Conservation (phyloP, 1,140 invertebrate species). For the Pantala flavescens region DNA sequence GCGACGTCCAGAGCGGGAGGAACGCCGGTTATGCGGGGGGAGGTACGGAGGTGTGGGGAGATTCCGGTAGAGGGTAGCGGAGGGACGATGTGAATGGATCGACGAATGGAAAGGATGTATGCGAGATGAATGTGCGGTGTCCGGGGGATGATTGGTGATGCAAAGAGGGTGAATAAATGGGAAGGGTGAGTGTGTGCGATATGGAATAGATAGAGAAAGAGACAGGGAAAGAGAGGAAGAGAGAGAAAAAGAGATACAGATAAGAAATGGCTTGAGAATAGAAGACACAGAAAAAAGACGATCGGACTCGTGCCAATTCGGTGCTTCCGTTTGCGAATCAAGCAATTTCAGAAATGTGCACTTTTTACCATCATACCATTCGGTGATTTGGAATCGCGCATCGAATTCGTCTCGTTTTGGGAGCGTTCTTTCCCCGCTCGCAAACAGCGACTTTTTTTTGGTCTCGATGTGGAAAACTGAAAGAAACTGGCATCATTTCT, state of each 20-base stretch:
- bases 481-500: too few relatives aligned
- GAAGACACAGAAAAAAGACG: neutral
- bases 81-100: neutral
- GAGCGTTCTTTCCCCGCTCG: too few relatives aligned
- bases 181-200: neutral
- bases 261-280: neutral
- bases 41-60: constrained; percentile 18
- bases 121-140: neutral
- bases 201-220: neutral
- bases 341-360: too few relatives aligned
- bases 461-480: too few relatives aligned
- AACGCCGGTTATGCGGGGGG: too few relatives aligned
- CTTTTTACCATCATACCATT: too few relatives aligned
- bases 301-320: neutral
- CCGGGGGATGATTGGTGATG: neutral
- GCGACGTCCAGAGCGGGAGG: constrained; percentile 20
- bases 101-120: neutral
- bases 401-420: too few relatives aligned
- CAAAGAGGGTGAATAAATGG: neutral
- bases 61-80: constrained; percentile 1
- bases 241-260: neutral
- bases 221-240: neutral
- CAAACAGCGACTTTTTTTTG: too few relatives aligned
- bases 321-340: neutral
- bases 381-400: too few relatives aligned